Conservation (phyloP, 2,797 vertebrate genomes). For the Cirrhinus mrigala region DNA sequence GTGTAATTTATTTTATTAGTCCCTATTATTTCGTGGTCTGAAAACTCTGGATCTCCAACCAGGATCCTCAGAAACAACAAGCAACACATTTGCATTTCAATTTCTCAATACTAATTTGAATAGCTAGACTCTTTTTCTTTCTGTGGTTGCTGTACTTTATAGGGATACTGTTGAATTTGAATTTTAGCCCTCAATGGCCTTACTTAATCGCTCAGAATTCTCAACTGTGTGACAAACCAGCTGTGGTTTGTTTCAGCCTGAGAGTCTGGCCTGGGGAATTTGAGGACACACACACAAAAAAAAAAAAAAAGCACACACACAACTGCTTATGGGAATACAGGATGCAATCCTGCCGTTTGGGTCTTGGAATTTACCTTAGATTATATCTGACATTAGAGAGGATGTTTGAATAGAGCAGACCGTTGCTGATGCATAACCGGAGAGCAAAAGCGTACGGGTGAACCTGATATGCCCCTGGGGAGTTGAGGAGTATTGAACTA, state of each 20-base stretch:
- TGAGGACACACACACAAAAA: not conserved
- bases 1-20: not conserved
- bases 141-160: not conserved
- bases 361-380: slow-evolving; percentile 39
- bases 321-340: slow-evolving; percentile 11
- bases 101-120: not conserved
- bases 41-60: not conserved
- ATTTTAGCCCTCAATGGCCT: slow-evolving; percentile 5
- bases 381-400: slow-evolving; percentile 37
- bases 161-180: slow-evolving; percentile 9
- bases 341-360: not conserved
- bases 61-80: not conserved
- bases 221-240: slow-evolving; percentile 36
- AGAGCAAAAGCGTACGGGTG: slow-evolving; percentile 23
- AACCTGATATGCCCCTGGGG: slow-evolving; percentile 6
- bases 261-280: slow-evolving; percentile 25
- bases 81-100: not conserved
- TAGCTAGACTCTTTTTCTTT: not conserved
- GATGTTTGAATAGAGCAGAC: slow-evolving; percentile 23
- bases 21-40: not conserved
- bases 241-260: slow-evolving; percentile 18
- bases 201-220: slow-evolving; percentile 20
- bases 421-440: slow-evolving; percentile 24
- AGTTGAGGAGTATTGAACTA: not conserved
- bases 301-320: not conserved